Conservation (phyloP, 2,797 vertebrate species). For the Erithacus rubecula region DNA sequence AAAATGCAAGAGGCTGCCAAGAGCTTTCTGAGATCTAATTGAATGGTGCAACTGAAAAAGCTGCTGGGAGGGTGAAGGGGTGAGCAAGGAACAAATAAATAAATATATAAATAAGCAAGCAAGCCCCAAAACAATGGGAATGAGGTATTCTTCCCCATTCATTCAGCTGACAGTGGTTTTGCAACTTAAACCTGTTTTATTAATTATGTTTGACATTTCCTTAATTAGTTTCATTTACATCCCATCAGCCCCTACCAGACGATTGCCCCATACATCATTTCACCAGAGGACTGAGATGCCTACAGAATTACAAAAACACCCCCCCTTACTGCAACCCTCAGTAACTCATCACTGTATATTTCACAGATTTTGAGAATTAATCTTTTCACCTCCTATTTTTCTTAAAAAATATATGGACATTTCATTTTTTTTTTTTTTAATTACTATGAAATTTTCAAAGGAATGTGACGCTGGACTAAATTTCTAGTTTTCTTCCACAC, state of each 20-base stretch:
- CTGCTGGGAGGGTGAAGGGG: constrained; percentile 5
- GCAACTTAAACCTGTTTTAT: constrained; percentile 87
- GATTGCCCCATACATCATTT: constrained; percentile 90
- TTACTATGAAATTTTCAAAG: neutral
- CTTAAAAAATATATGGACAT: neutral
- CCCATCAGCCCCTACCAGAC: constrained; percentile 89
- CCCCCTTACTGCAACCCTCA: neutral
- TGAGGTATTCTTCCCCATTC: constrained; percentile 80
- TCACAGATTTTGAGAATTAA: constrained; percentile 29
- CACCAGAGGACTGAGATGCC: constrained; percentile 71
- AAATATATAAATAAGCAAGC: constrained; percentile 38
- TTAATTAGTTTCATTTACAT: constrained; percentile 89
- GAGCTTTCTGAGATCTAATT: constrained; percentile 84
- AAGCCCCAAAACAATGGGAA: constrained; percentile 67
- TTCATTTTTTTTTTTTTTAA: neutral
- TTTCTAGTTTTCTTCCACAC: neutral
- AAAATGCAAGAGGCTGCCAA: constrained; percentile 55
- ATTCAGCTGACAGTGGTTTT: constrained; percentile 82
- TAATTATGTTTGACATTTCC: constrained; percentile 89
- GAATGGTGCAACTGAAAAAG: constrained; percentile 74
- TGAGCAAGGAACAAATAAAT: constrained; percentile 56
- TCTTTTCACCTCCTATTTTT: constrained; percentile 5
- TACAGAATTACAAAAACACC: constrained; percentile 73
- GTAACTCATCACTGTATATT: constrained; percentile 36
- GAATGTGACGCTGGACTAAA: neutral